A percentile compares a stretch with the other conserved stretches of the same genome.
Conservation (phyloP, 2,888 invertebrate species). For the Drosophila colorata region DNA sequence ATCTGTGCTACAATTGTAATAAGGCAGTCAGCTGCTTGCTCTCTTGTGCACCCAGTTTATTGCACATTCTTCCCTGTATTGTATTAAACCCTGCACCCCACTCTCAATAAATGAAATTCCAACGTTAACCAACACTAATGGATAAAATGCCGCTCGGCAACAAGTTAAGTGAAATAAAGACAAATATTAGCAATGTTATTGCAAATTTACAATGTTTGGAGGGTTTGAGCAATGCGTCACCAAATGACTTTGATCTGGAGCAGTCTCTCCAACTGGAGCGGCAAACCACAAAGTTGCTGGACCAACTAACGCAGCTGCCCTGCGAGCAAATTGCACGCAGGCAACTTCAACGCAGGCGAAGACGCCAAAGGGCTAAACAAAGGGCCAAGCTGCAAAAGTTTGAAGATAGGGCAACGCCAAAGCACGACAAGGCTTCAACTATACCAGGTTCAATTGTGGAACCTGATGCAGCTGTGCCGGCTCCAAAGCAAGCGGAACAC, state of each 20-base stretch:
- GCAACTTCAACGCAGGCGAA: constrained; percentile 42
- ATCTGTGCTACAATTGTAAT: constrained; percentile 62
- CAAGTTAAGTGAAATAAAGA: constrained; percentile 59
- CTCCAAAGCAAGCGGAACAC: constrained; percentile 27
- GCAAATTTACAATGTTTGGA: constrained; percentile 47
- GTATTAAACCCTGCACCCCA: constrained; percentile 17
- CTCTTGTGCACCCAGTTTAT: background rate
- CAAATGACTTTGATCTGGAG: constrained; percentile 8
- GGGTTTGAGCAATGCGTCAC: constrained; percentile 8
- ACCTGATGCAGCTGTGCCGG: background rate
- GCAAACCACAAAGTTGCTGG: constrained; percentile 37
- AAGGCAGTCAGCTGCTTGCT: constrained; percentile 1
- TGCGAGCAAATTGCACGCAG: constrained; percentile 31
- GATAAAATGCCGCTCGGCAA: constrained; percentile 50
- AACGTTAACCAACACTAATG: constrained; percentile 50
- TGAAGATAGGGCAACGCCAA: background rate
- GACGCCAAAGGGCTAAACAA: constrained; percentile 36
- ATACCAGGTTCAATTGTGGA: no score
- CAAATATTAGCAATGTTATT: constrained; percentile 36
- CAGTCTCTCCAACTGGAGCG: constrained; percentile 22
- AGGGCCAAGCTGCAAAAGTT: constrained; percentile 16
- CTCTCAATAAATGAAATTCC: constrained; percentile 11
- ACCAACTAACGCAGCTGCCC: constrained; percentile 37
- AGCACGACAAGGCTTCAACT: background rate
- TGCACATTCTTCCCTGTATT: constrained; percentile 22